Evolutionary conservation across 2,797 vertebrate genomes (phyloP), one percentile per base, ranked within the genome.

Genomic region (Sphenodon punctatus): DNA sequence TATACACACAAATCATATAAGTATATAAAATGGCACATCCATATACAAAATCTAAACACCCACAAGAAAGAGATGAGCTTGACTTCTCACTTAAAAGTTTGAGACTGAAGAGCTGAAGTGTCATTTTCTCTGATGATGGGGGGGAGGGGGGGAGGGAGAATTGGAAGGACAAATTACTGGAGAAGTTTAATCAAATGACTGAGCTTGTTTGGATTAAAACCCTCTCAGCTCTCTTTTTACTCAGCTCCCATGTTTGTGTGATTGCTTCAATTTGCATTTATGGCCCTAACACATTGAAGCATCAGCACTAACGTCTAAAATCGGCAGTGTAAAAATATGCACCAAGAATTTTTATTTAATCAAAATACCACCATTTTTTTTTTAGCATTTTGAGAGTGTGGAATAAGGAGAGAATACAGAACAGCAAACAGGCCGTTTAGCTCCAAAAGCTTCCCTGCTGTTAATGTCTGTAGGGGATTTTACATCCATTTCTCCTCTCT

Each of bases 181-280:
- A 81, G 85, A 85, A 48, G 59, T 86, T 82, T 81, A 90, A 86
- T 92, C 85, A 87, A 86, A 61, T 80, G 72, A 38, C 78, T 76
- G 56, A 39, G 60, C 82, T 89, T 82, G 67, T 89, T 87, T 86
- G 78, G 78, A 75, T 90, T 85, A 85, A 86, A 81, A 88, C 74
- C 53, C 55, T 81, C 85, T 88, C 53, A 59, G 68, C 51, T 90
- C 77, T 58, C 3, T 87, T 80, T 86, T 85, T 75, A 36, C 70
- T 71, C 60, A 58, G 67, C 69, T 89, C 51, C 78, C 23, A 15
- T 78, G 51, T 88, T 90, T 88, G 78, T 87, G 71, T 84, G 88
- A 88, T 90, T 83, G 72, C 70, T 93, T 89, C 82, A 85, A 69
- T 90, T 91, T 93, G 67, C 83, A 89, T 90, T 91, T 83, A 79